Base-by-base conservation (phyloP, 2,113 vertebrate species). In the Erythrocebus patas region DNA sequence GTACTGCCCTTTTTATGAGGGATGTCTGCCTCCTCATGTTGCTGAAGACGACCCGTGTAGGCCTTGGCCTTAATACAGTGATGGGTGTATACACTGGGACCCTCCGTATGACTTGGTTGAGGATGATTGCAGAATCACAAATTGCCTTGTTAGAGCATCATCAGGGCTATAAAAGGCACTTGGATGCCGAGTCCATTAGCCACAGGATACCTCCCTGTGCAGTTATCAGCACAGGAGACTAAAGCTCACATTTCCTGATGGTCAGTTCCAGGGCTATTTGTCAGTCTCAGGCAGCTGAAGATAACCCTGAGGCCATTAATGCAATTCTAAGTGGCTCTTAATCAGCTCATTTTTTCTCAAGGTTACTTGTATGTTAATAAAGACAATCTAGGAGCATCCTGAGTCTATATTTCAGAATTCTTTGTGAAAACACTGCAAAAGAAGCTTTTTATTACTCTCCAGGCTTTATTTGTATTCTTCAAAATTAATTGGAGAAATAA, bases 401-500 rank as follows among this genome's bases (percentile, higher is more conserved):
- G 48, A 35, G 35, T 43, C 57, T 76, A 25, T 40, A 35, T 76
- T 38, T 20, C 30, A 76, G 73, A 92, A n/a, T 75, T 66, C 30
- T 38, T 70, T 59, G 20, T 61, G 48, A 95, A 86, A 52, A 80
- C 8, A 38, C 2, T 55, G 64, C 48, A 81, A 89, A 89, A 64
- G 30, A 87, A 84, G 20, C n/a, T 86, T 68, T 73, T 84, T 40
- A 18, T 48, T 27, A 61, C 9, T 22, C 72, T 72, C 48, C 72
- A 72, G 70, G n/a, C 61, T 79, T 55, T 78, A 80, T 45, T 91
- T 89, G 30, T 82, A 32, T 40, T 66, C 66, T 45, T 78, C 55
- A 80, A 61, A 78, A 88, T 95, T 72, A 92, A 92, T 3, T 83
- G 43, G 61, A 72, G 72, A 84, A 92, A 72, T 64, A 66, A 90